Evolutionary conservation across 2,797 vertebrate species (phyloP), one percentile per base, ranked within the genome.

Genomic region (Rhinella marina): DNA sequence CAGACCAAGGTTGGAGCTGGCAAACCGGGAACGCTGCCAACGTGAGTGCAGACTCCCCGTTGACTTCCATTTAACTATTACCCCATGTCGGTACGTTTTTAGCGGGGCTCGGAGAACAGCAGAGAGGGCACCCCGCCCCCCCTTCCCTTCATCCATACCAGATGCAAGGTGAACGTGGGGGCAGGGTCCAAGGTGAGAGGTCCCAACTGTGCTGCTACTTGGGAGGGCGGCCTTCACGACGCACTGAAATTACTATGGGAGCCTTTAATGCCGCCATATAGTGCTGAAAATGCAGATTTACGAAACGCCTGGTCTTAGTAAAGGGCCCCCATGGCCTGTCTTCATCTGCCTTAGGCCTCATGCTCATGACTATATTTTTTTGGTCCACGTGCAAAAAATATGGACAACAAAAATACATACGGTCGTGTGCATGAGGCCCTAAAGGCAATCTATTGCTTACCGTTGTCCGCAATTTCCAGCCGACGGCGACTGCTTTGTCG

Each of bases 1-100:
- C 50, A 52, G 73, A 52, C 48, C 73, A 48, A 41, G 72, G 72
- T 23, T 50, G 50, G 75, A 77, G 48, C 75, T 77, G 75, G 75
- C 75, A 77, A 77, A 77, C 75, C 75, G 75, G 75, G 75, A 52
- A 77, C 23, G 11, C 75, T 77, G 75, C 75, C 75, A 77, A 77
- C 48, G 2, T n/a, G 48, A 25, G 75, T 23, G 50, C 75, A 77
- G 54, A 25, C 23, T 77, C 75, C 75, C 75, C 25, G 50, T 17
- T 54, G 75, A 54, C 75, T 54, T 77, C 75, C 75, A 54, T 77
- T 41, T 73, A 73, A 73, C 70, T 52, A 17, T 77, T 77, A 77
- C 75, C 75, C 73, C 73, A n/a, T 8, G 73, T 48, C 48, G 41
- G 21, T 76, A 10, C 75, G 1, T 54, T 50, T 73, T 73, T 16